Percentiles rank a stretch among this genome's conserved stretches.
phyloP scores from a whole-genome alignment of 2,797 vertebrate genomes.

The Chaenodraco wilsoni region DNA sequence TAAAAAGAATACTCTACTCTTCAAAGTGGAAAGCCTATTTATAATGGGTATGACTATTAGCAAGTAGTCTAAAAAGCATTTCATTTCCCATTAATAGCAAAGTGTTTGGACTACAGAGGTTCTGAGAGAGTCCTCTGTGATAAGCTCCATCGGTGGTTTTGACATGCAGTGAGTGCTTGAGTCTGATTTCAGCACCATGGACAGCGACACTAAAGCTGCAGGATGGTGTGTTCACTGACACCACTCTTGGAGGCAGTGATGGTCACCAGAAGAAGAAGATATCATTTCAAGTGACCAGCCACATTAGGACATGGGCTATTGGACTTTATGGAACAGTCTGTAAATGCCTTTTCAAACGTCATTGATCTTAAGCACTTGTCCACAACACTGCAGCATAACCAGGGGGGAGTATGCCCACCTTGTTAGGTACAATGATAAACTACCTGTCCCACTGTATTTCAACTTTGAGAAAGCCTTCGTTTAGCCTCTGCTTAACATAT shows the following conservation, averaged over 20 bases:
- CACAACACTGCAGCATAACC: background rate
- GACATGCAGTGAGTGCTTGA: background rate
- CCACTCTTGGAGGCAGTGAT: background rate
- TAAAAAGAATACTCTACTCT: background rate
- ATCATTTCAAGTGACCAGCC: background rate
- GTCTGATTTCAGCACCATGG: no score
- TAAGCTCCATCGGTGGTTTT: background rate
- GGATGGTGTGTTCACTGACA: no score
- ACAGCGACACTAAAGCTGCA: no score
- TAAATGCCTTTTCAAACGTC: slow-evolving; percentile 8
- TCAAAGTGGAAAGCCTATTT: background rate
- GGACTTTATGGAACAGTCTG: slow-evolving; percentile 23
- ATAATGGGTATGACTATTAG: no score
- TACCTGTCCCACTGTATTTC: background rate
- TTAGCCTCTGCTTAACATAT: background rate
- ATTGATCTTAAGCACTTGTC: slow-evolving; percentile 9
- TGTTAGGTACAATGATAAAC: slow-evolving; percentile 5
- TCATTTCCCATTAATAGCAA: background rate
- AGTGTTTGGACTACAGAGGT: background rate
- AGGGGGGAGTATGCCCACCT: slow-evolving; percentile 5
- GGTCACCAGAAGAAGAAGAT: background rate
- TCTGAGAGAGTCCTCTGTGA: background rate
- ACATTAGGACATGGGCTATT: slow-evolving; percentile 3
- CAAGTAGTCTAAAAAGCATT: background rate
- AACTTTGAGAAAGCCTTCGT: background rate